A percentile compares a stretch with the other conserved stretches of the same genome.
Evolutionary conservation across 2,888 invertebrate genomes (phyloP).

Genomic region (Trypoxylon attenuatum): DNA sequence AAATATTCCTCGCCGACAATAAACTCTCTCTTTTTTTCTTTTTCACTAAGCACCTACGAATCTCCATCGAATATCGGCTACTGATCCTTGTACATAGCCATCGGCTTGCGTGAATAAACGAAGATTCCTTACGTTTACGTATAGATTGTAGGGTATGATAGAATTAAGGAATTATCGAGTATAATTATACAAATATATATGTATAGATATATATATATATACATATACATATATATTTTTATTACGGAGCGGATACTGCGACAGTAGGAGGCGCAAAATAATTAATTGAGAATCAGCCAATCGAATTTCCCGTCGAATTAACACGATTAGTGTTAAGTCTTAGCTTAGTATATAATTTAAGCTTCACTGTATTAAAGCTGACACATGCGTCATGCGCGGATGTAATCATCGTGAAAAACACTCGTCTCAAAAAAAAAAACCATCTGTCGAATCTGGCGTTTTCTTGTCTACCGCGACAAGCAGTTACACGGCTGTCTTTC

Average conservation of each 20-base stretch:
- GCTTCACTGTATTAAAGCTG: neutral
- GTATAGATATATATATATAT: neutral
- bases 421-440: too few species aligned
- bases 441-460: too few species aligned
- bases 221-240: constrained; percentile 19
- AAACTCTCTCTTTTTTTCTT: too few species aligned
- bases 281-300: neutral
- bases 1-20: too few species aligned
- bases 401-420: too few species aligned
- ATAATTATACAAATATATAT: constrained; percentile 4
- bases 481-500: too few species aligned
- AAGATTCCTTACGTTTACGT: constrained; percentile 10
- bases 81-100: neutral
- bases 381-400: constrained; percentile 3
- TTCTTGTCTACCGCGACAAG: too few species aligned
- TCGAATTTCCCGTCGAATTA: neutral
- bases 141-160: constrained; percentile 8
- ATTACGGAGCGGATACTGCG: constrained; percentile 2
- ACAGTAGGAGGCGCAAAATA: neutral
- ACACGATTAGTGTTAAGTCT: neutral
- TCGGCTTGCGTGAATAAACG: neutral
- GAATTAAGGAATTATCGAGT: neutral
- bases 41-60: too few species aligned
- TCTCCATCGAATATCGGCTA: neutral
- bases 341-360: neutral